Evolutionary conservation across 2,888 invertebrate species (phyloP), one percentile per base, ranked within the genome.

Genomic region (Anthrax anthrax): DNA sequence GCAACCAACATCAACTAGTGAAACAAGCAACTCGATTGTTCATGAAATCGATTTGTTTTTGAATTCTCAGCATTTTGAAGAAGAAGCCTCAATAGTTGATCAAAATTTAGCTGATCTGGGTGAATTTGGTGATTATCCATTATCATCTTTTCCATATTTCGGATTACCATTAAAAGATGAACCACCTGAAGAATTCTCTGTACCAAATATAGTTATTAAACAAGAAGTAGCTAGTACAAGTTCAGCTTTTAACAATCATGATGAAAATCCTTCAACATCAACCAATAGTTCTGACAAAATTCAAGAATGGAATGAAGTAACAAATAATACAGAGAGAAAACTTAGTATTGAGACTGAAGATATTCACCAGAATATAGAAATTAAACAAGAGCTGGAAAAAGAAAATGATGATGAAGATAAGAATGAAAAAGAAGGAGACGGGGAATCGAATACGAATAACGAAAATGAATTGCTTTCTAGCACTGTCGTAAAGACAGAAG

Each of bases 91-190:
- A 0, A 72, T 77, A 1, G 70, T 70, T 55, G 72, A 74, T 41
- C 76, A 77, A 53, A 77, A 76, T 53, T 56, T 76, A 51, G 75
- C 76, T 0, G 77, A 77, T 60, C 58, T 77, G 13, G 68, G 70
- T 50, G 77, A 76, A 51, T 77, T 73, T 51, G 71, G 65, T 4
- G 71, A 72, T 38, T 51, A 67, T 19, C 50, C 60, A 42, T 55
- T 62, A 1, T 52, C 59, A 1, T 48, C 54, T 50, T 58, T 55
- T 42, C 61, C 58, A 3, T 64, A 64, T 46, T 60, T 57, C 17
- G 57, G 60, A 46, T 52, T 65, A 40, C 64, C 66, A 8, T 52
- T 70, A 54, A 56, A 71, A 67, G 57, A 60, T 71, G 52, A 74
- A 65, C 51, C 70, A 54, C 52, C 54, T 64, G 50, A 75, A 18